A percentile compares a stretch with the other conserved stretches of the same genome.
These are phyloP conservation scores for Ctenosaura bakeri DNA, from an alignment of 2,797 vertebrate species.

Conservation along the genomic window DNA sequence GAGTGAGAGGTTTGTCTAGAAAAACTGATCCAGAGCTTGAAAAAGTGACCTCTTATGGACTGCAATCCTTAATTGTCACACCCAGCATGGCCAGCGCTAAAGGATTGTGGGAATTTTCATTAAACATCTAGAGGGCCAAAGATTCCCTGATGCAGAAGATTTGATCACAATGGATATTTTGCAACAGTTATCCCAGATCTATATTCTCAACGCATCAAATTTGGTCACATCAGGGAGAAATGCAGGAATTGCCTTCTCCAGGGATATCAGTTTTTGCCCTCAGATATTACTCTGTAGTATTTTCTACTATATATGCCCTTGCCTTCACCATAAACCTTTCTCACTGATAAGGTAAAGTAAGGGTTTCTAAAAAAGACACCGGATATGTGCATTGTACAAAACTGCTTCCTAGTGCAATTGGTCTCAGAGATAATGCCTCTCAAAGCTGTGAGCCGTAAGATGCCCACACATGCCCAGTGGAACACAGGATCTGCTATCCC, in stretches of 20 bases:
- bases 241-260: background rate
- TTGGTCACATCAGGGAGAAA: background rate
- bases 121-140: too few species aligned
- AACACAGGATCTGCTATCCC: background rate
- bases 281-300: background rate
- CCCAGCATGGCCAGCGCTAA: too few species aligned
- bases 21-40: conserved; percentile 7
- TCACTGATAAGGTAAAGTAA: background rate
- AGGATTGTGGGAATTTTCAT: too few species aligned
- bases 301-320: background rate
- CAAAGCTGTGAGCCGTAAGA: background rate
- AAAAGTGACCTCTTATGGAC: too few species aligned
- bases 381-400: background rate
- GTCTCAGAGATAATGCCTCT: background rate
- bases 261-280: background rate
- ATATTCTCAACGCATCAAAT: background rate
- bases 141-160: background rate
- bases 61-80: too few species aligned
- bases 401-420: background rate
- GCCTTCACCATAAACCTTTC: background rate
- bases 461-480: background rate
- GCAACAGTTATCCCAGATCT: background rate
- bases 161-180: background rate
- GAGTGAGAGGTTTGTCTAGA: background rate
- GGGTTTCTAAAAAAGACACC: background rate